Conservation (phyloP, 2,113 vertebrate species). For the Sinocyclocheilus grahami region DNA sequence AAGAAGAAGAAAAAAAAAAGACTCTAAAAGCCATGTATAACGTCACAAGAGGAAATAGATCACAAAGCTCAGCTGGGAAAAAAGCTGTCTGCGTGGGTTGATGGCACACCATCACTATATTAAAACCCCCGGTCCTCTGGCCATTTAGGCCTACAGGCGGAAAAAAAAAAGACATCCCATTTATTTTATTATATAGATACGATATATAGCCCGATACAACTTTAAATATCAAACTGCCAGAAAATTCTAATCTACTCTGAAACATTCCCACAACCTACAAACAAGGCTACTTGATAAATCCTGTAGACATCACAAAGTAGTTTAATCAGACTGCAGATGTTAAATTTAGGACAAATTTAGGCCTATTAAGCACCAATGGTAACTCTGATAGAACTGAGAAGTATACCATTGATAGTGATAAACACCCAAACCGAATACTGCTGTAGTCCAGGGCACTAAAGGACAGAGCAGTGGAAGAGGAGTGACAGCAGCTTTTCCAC, state of each 20-base stretch:
- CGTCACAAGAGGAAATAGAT: not conserved
- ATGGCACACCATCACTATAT: not conserved
- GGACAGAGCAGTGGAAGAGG: not conserved
- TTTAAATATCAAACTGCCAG: not conserved
- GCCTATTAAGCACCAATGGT: not conserved
- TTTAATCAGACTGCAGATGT: not conserved
- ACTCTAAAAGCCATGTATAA: not conserved
- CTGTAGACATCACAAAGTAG: not conserved
- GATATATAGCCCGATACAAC: not conserved
- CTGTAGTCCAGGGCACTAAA: slow-evolving; percentile 1
- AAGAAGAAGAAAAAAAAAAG: not conserved
- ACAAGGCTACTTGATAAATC: not conserved
- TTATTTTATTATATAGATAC: too few relatives aligned
- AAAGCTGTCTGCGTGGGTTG: not conserved
- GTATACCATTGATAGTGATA: not conserved
- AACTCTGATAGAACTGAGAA: not conserved
- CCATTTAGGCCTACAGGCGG: not conserved
- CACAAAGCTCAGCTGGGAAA: not conserved
- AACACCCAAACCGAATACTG: not conserved
- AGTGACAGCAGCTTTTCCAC: slow-evolving; percentile 11
- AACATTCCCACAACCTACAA: not conserved
- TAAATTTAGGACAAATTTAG: not conserved
- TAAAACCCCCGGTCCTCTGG: not conserved
- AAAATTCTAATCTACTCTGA: not conserved
- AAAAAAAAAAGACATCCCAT: not conserved